Conservation (phyloP, 2,888 invertebrate genomes). For the Uloborus plumipes region DNA sequence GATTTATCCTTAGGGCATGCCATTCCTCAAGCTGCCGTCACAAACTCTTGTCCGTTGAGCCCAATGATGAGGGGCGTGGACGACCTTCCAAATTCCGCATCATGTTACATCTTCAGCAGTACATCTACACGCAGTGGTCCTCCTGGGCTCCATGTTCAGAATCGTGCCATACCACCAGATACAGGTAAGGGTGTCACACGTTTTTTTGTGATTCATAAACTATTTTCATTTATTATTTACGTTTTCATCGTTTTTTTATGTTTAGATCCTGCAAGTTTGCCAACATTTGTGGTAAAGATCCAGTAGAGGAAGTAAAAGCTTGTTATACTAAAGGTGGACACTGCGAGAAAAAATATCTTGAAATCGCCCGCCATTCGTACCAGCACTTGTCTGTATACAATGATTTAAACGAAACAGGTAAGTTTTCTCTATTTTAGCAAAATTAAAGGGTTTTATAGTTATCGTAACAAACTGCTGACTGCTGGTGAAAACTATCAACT, state of each 20-base stretch:
- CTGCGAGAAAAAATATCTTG: conserved; percentile 76
- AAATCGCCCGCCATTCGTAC: too few relatives aligned
- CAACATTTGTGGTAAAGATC: conserved; percentile 82
- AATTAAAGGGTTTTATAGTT: too few relatives aligned
- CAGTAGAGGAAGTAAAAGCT: conserved; percentile 85
- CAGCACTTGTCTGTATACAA: too few relatives aligned
- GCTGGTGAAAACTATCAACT: too few relatives aligned
- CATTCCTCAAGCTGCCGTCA: conserved; percentile 14
- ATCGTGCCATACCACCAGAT: conserved; percentile 84
- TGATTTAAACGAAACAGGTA: too few relatives aligned
- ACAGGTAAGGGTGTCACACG: conserved; percentile 72
- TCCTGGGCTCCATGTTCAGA: conserved; percentile 85
- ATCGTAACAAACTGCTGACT: too few relatives aligned
- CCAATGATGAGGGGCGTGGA: conserved; percentile 67
- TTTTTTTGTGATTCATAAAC: too few relatives aligned
- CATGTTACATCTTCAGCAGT: conserved; percentile 68
- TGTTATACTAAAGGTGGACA: conserved; percentile 87
- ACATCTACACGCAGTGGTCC: conserved; percentile 78
- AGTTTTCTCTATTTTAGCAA: too few relatives aligned
- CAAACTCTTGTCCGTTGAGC: conserved; percentile 17
- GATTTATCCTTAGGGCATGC: conserved; percentile 13
- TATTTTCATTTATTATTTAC: too few relatives aligned
- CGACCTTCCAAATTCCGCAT: conserved; percentile 61
- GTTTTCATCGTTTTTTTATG: background rate
- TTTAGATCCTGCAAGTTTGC: conserved; percentile 80